Evolutionary conservation across 1,140 invertebrate species (phyloP).

Genomic region (Camponotus vicinus): DNA sequence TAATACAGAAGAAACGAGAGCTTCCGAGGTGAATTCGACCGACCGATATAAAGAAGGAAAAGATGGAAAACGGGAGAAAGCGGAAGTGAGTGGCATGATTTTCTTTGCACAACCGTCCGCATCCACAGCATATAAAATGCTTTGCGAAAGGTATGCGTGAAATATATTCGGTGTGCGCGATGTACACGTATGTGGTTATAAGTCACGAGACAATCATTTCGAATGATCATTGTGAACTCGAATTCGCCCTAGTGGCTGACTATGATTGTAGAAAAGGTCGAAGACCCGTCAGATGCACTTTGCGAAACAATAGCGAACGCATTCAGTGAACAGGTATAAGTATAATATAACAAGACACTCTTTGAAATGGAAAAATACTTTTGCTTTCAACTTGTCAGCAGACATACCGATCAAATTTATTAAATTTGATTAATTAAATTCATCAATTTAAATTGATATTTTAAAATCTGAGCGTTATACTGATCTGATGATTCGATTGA

Average conservation of each 20-base stretch:
- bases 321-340: constrained; percentile 40
- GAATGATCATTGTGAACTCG: constrained; percentile 66
- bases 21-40: constrained; percentile 31
- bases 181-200: constrained; percentile 63
- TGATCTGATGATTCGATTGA: not conserved
- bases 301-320: constrained; percentile 41
- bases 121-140: constrained; percentile 28
- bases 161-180: constrained; percentile 56
- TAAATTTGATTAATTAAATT: not conserved
- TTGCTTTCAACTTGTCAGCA: constrained; percentile 24
- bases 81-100: constrained; percentile 9
- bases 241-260: constrained; percentile 64
- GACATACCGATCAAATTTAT: not conserved
- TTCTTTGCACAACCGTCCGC: not conserved
- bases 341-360: constrained; percentile 46
- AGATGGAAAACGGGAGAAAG: constrained; percentile 38
- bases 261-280: constrained; percentile 33
- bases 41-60: not conserved
- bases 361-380: constrained; percentile 42
- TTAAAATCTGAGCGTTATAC: not conserved
- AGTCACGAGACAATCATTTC: constrained; percentile 76
- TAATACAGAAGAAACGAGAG: constrained; percentile 25
- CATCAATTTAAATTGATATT: not conserved
- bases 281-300: constrained; percentile 46
- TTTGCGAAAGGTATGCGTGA: constrained; percentile 29